phyloP scores from a whole-genome alignment of 2,888 invertebrate species.

The Neoscelio sp. region DNA sequence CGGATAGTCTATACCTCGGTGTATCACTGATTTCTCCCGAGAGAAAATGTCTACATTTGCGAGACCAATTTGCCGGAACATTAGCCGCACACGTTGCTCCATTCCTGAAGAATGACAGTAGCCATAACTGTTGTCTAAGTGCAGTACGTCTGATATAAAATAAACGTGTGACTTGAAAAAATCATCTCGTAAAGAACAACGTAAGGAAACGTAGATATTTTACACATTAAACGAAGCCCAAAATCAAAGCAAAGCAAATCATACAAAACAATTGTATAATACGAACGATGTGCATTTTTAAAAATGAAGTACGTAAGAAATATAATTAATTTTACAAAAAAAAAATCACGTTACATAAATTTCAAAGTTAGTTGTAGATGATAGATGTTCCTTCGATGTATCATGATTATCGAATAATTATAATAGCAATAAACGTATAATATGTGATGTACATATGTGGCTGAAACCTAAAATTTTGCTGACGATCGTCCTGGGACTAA shows the following conservation, averaged over 20 bases:
- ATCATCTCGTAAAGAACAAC: constrained; percentile 13
- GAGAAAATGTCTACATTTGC: constrained; percentile 78
- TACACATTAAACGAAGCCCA: too few species aligned
- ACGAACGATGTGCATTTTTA: too few species aligned
- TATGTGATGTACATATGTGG: constrained; percentile 75
- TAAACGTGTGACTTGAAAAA: constrained; percentile 30
- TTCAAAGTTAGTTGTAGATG: too few species aligned
- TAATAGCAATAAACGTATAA: constrained; percentile 26
- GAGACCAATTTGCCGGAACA: constrained; percentile 82
- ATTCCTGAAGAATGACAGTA: constrained; percentile 67
- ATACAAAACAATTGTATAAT: too few species aligned
- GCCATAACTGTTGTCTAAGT: constrained; percentile 66
- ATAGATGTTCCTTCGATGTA: too few species aligned
- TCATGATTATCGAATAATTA: too few species aligned
- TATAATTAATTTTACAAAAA: too few species aligned
- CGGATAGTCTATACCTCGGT: constrained; percentile 61
- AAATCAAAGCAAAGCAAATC: too few species aligned
- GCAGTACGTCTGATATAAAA: constrained; percentile 52
- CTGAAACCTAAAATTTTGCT: constrained; percentile 80
- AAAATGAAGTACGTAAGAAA: too few species aligned
- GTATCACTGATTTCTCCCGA: constrained; percentile 76
- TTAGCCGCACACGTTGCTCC: constrained; percentile 79
- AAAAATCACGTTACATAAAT: too few species aligned
- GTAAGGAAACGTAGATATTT: too few species aligned
- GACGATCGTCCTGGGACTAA: constrained; percentile 80